These are phyloP conservation scores for Agelastica alni DNA, from an alignment of 2,888 invertebrate species.

Conservation along the genomic window DNA sequence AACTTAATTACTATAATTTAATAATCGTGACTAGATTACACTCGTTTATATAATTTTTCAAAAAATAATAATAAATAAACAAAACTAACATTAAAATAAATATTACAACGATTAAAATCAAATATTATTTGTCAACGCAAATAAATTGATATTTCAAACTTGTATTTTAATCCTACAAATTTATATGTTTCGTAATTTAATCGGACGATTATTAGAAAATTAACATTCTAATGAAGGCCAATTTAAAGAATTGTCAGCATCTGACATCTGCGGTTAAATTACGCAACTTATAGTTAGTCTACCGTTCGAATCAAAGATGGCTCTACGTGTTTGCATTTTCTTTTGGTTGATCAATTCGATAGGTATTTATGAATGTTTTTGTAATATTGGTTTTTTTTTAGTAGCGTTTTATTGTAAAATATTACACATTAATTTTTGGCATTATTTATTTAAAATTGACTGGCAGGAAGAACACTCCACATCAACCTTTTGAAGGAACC, in stretches of 20 bases:
- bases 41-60: constrained; percentile 47
- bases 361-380: constrained; percentile 48
- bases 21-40: constrained; percentile 52
- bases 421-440: constrained; percentile 29
- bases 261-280: too few relatives aligned
- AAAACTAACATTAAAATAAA: constrained; percentile 28
- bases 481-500: constrained; percentile 91
- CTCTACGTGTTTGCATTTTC: constrained; percentile 51
- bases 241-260: too few relatives aligned
- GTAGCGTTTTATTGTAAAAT: constrained; percentile 23
- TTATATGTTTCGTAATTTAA: background rate
- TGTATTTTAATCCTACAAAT: background rate
- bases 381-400: constrained; percentile 45
- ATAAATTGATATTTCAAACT: constrained; percentile 34
- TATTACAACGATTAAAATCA: constrained; percentile 37
- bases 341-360: constrained; percentile 40
- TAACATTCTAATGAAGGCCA: background rate
- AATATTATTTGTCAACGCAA: constrained; percentile 34
- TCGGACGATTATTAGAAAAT: constrained; percentile 10
- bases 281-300: too few relatives aligned
- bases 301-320: constrained; percentile 44
- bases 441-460: constrained; percentile 55
- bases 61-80: constrained; percentile 34
- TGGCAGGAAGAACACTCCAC: constrained; percentile 86
- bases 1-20: too few relatives aligned